A percentile compares a stretch with the other conserved stretches of the same genome.
Evolutionary conservation across 2,888 invertebrate species (phyloP).

Genomic region (Tetranychus truncatus): DNA sequence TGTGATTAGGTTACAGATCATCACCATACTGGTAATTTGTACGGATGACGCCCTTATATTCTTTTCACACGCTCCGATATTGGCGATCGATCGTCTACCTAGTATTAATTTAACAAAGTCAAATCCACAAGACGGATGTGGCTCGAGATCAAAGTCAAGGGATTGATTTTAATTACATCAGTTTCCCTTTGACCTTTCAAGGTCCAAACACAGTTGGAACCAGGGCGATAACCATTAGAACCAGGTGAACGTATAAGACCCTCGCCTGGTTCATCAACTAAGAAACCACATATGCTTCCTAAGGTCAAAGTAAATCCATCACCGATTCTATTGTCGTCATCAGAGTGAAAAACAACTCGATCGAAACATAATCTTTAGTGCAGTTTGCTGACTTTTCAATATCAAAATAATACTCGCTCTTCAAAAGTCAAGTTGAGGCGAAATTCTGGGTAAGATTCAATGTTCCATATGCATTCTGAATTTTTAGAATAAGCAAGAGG

Average conservation of each 20-base stretch:
- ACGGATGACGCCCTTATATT: too few relatives aligned
- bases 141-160: constrained; percentile 32
- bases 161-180: constrained; percentile 29
- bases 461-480: constrained; percentile 60
- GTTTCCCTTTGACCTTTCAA: constrained; percentile 31
- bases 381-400: constrained; percentile 52
- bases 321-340: constrained; percentile 46
- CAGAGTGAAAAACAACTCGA: constrained; percentile 52
- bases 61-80: too few relatives aligned
- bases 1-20: too few relatives aligned
- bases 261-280: constrained; percentile 37
- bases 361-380: constrained; percentile 52
- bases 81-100: too few relatives aligned
- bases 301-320: constrained; percentile 48
- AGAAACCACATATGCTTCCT: constrained; percentile 44
- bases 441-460: constrained; percentile 45
- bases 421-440: constrained; percentile 48
- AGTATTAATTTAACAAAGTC: constrained; percentile 29
- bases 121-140: constrained; percentile 27
- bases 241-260: constrained; percentile 34
- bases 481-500: constrained; percentile 48
- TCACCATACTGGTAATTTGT: constrained; percentile 27
- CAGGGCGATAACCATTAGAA: constrained; percentile 29
- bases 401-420: constrained; percentile 52
- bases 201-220: constrained; percentile 29